These are phyloP conservation scores for Macrochelys suwanniensis DNA, from an alignment of 2,797 vertebrate species.

Conservation along the genomic window DNA sequence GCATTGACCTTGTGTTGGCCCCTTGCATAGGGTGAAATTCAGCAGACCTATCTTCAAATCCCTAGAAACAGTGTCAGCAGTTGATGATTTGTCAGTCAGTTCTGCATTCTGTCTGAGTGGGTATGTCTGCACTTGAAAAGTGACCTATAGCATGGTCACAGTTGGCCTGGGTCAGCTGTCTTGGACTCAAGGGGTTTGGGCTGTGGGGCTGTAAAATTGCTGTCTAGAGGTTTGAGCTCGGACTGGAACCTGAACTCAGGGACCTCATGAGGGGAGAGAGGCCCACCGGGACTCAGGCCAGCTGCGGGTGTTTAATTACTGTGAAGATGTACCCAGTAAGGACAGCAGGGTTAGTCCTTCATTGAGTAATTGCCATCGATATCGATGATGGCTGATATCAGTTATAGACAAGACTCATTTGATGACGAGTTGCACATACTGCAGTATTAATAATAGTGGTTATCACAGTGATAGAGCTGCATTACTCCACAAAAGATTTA, in stretches of 20 bases:
- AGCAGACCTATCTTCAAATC: not conserved
- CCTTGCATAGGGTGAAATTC: not conserved
- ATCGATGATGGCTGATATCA: not conserved
- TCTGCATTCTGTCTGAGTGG: not conserved
- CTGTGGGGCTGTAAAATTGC: too few species aligned
- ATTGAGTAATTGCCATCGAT: not conserved
- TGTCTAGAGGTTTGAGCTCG: too few species aligned
- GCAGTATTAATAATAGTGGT: not conserved
- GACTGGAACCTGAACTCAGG: too few species aligned
- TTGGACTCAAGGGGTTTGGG: not conserved
- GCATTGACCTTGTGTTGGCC: not conserved
- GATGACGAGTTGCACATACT: not conserved
- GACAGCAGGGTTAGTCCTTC: not conserved
- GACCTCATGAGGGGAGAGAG: too few species aligned
- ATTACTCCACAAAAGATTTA: accelerated
- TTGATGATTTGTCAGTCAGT: not conserved
- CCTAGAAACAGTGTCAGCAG: not conserved
- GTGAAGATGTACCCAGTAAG: not conserved
- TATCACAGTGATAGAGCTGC: not conserved
- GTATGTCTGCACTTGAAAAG: not conserved
- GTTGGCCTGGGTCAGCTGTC: not conserved
- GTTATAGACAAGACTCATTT: not conserved
- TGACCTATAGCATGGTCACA: not conserved
- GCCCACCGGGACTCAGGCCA: not conserved
- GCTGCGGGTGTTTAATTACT: not conserved